These are phyloP conservation scores for Falco berigora DNA, from an alignment of 2,797 vertebrate genomes.

Conservation along the genomic window DNA sequence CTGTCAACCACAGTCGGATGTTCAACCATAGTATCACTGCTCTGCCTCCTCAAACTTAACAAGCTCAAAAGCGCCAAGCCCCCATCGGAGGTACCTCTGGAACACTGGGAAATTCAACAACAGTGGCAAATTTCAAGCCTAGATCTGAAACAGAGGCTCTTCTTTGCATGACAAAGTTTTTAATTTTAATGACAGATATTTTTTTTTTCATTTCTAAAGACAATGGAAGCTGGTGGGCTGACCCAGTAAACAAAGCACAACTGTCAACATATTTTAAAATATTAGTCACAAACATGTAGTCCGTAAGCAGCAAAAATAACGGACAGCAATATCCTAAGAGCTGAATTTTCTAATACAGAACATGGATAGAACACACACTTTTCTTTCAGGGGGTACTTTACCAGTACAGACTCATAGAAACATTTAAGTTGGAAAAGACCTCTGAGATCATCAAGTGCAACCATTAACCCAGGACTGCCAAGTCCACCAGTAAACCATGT, in stretches of 20 bases:
- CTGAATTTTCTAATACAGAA: background rate
- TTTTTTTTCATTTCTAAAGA: constrained; percentile 11
- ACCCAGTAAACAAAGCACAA: constrained; percentile 43
- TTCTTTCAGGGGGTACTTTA: background rate
- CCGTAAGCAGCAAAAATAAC: background rate
- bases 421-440: too few species aligned
- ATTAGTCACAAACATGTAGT: constrained; percentile 1
- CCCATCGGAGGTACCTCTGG: background rate
- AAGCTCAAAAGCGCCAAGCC: constrained; percentile 3
- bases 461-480: too few species aligned
- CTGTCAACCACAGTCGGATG: constrained; percentile 30
- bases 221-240: constrained; percentile 26
- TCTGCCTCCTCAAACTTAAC: constrained; percentile 27
- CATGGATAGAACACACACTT: background rate
- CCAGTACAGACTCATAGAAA: background rate
- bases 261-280: constrained; percentile 33
- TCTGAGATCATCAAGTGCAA: too few species aligned
- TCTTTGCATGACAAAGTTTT: constrained; percentile 31
- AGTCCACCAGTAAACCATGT: too few species aligned
- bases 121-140: constrained; percentile 14
- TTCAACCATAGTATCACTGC: constrained; percentile 44
- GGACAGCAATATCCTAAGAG: background rate
- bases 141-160: constrained; percentile 7
- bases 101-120: constrained; percentile 9
- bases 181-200: constrained; percentile 29